phyloP scores from a whole-genome alignment of 2,888 invertebrate species.

The Platycheirus rosarum region DNA sequence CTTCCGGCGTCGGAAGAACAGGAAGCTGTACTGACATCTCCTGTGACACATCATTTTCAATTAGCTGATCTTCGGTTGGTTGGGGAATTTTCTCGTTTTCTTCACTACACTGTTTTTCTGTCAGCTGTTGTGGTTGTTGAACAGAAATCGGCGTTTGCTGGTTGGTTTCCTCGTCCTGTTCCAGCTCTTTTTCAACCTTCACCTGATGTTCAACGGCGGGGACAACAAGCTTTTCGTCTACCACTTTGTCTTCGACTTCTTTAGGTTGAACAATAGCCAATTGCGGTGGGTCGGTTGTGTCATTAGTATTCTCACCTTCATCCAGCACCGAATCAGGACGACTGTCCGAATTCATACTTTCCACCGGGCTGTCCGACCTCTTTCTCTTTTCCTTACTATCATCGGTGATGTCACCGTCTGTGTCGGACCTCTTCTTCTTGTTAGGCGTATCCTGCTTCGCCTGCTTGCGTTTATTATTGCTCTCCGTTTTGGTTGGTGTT shows the following conservation, averaged over 20 bases:
- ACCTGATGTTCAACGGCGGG: conserved; percentile 72
- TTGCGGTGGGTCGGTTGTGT: conserved; percentile 80
- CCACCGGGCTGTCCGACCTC: conserved; percentile 88
- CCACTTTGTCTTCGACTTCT: conserved; percentile 80
- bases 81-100: conserved; percentile 74
- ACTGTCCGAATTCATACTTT: conserved; percentile 92
- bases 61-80: conserved; percentile 78
- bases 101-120: conserved; percentile 43
- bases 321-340: conserved; percentile 88
- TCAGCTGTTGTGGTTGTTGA: conserved; percentile 53
- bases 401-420: conserved; percentile 81
- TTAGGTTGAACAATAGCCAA: conserved; percentile 80
- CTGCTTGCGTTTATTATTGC: conserved; percentile 70
- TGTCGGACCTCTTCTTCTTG: conserved; percentile 84
- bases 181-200: conserved; percentile 74
- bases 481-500: conserved; percentile 83
- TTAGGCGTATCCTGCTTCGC: conserved; percentile 84
- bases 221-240: conserved; percentile 51
- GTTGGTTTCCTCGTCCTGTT: conserved; percentile 81
- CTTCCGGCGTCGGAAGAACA: conserved; percentile 73
- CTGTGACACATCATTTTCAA: conserved; percentile 75
- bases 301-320: conserved; percentile 84
- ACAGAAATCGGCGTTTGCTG: conserved; percentile 79
- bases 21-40: conserved; percentile 52
- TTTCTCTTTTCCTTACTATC: conserved; percentile 84